Conservation (phyloP, 2,888 invertebrate genomes). For the Lydus trimaculatus region DNA sequence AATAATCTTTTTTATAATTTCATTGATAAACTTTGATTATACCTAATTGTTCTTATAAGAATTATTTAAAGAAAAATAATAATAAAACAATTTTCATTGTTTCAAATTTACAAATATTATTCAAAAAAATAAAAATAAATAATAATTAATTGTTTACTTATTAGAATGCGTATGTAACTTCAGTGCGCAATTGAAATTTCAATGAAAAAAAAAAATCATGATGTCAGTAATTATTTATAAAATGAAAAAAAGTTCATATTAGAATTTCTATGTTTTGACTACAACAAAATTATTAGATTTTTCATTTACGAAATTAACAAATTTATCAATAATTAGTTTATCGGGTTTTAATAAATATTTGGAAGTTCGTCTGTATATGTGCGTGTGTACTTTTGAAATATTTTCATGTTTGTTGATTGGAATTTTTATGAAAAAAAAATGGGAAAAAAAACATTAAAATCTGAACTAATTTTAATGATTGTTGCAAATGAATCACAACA, state of each 20-base stretch:
- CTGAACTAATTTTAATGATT: not conserved
- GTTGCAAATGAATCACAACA: slow-evolving; percentile 5
- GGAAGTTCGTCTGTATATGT: not conserved
- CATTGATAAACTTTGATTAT: not conserved
- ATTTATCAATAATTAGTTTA: not conserved
- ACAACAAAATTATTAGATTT: not conserved
- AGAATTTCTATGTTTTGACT: not conserved
- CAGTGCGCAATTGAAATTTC: not conserved
- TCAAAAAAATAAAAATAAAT: no score
- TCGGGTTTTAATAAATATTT: not conserved
- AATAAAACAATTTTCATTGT: no score
- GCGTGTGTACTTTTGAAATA: not conserved
- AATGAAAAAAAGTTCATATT: not conserved
- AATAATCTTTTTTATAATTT: not conserved
- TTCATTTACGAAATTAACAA: not conserved
- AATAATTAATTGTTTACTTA: slow-evolving; percentile 5
- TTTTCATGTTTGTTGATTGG: not conserved
- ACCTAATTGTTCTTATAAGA: not conserved
- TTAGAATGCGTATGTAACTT: not conserved
- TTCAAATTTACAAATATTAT: no score
- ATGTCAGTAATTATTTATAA: not conserved
- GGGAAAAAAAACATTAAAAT: not conserved
- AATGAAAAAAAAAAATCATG: not conserved
- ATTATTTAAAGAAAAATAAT: no score
- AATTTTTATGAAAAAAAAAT: no score